These are phyloP conservation scores for Drosophila santomea DNA, from an alignment of 1,140 invertebrate species.

Conservation along the genomic window DNA sequence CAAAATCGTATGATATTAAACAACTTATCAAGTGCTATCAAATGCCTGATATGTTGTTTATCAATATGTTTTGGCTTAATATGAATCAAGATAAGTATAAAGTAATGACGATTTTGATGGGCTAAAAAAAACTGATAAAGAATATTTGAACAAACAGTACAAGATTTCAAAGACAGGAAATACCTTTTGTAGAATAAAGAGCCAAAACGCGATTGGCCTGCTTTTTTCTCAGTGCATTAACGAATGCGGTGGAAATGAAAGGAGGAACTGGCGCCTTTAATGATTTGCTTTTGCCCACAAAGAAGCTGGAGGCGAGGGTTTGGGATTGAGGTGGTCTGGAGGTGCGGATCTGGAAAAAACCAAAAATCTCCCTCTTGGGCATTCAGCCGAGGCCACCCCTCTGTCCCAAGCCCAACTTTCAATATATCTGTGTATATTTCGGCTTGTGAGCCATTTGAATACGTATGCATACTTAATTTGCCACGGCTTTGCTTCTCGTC, in stretches of 20 bases:
- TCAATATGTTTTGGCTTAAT: neutral
- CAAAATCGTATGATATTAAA: too few species aligned
- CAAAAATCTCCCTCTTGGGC: constrained; percentile 77
- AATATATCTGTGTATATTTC: constrained; percentile 58
- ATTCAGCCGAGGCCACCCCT: constrained; percentile 16
- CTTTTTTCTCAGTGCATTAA: constrained; percentile 9
- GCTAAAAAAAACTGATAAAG: neutral
- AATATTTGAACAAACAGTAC: neutral
- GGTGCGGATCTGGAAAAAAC: constrained; percentile 63
- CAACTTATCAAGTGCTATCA: neutral
- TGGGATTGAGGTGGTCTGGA: neutral
- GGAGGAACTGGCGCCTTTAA: constrained; percentile 53
- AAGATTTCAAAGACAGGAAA: neutral
- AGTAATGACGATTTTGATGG: neutral
- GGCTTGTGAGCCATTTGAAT: constrained; percentile 77
- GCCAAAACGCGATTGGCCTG: too few species aligned
- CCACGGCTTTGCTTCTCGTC: constrained; percentile 65
- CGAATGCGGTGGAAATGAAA: constrained; percentile 14
- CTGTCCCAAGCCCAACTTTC: constrained; percentile 2
- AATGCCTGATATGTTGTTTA: neutral
- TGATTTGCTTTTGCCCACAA: constrained; percentile 70
- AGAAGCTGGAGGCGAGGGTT: neutral
- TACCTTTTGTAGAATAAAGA: neutral
- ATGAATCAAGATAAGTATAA: neutral
- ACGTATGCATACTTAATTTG: constrained; percentile 82